A percentile compares a stretch with the other conserved stretches of the same genome.
Evolutionary conservation across 2,797 vertebrate species (phyloP).

Genomic region (Dendrocincla fuliginosa): DNA sequence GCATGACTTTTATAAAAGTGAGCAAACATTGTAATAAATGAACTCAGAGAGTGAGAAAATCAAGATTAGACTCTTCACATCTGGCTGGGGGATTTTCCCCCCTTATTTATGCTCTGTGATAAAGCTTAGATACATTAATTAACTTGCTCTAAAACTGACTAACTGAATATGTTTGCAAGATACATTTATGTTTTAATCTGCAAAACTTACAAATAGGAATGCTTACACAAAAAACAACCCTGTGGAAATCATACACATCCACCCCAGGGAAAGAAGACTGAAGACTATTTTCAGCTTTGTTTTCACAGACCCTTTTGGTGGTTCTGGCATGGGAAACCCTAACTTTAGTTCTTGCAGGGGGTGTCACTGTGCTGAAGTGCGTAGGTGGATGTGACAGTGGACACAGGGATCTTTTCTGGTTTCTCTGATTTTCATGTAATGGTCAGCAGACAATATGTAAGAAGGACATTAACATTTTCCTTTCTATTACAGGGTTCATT

Average conservation of each 20-base stretch:
- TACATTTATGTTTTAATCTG: not conserved
- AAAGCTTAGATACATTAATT: not conserved
- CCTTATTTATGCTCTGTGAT: not conserved
- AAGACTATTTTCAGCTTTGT: not conserved
- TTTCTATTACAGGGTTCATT: not conserved
- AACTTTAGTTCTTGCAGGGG: not conserved
- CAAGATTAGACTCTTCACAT: not conserved
- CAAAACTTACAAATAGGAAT: not conserved
- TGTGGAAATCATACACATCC: not conserved
- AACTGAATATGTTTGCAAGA: not conserved
- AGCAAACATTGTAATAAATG: conserved; percentile 20
- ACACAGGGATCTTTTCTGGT: not conserved
- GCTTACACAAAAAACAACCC: not conserved
- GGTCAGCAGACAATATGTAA: not conserved
- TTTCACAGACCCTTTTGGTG: not conserved
- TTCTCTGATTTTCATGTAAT: not conserved
- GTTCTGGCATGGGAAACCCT: not conserved
- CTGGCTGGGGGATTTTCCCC: not conserved
- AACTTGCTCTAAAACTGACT: not conserved
- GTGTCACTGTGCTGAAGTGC: not conserved
- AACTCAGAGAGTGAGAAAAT: not conserved
- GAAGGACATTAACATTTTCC: not conserved
- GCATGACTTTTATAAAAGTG: not conserved
- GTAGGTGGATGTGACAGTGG: not conserved
- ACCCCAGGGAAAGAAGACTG: not conserved